Conservation (phyloP, 2,888 invertebrate genomes). For the Leucophora obtusa region DNA sequence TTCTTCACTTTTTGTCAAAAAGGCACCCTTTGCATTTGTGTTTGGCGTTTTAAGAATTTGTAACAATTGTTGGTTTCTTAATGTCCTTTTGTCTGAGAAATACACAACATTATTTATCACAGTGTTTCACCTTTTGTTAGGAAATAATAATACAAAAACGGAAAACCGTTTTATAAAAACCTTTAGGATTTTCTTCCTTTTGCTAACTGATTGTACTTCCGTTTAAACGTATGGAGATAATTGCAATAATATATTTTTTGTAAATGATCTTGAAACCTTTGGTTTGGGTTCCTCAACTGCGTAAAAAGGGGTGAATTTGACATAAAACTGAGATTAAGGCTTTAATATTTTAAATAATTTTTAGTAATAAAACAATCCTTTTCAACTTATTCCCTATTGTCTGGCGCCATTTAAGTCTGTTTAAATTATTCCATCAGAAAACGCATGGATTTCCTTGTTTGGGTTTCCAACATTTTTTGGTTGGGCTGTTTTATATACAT, state of each 20-base stretch:
- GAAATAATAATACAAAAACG: not conserved
- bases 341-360: not conserved
- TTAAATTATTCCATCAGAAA: not conserved
- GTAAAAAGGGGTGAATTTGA: not conserved
- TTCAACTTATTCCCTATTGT: not conserved
- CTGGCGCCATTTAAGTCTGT: not conserved
- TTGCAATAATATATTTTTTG: slow-evolving; percentile 19
- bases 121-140: slow-evolving; percentile 13
- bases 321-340: not conserved
- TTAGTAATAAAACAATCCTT: too few species aligned
- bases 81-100: not conserved
- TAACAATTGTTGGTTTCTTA: slow-evolving; percentile 11
- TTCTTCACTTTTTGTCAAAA: slow-evolving; percentile 20
- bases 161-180: not conserved
- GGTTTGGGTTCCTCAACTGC: not conserved
- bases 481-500: not conserved
- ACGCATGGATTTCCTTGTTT: not conserved
- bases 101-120: slow-evolving; percentile 3
- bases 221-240: slow-evolving; percentile 40
- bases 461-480: not conserved
- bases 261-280: slow-evolving; percentile 19
- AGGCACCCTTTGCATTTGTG: slow-evolving; percentile 19
- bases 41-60: not conserved
- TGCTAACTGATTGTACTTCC: slow-evolving; percentile 33
- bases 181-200: not conserved